phyloP scores from a whole-genome alignment of 1,140 invertebrate species.

The Cyclargus thomasi region DNA sequence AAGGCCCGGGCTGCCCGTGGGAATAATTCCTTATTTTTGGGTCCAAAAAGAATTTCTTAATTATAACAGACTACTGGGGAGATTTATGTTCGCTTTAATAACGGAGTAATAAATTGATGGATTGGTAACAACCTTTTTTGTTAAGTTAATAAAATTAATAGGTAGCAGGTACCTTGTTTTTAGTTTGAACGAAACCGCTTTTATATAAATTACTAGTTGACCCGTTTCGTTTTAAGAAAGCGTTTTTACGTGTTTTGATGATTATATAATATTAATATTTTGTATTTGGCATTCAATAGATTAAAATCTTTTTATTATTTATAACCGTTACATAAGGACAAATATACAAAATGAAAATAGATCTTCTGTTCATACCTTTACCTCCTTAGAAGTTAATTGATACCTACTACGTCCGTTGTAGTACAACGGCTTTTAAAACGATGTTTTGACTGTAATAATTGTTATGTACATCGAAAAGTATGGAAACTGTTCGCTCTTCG shows the following conservation, averaged over 20 bases:
- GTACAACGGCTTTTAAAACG: too few relatives aligned
- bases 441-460: too few relatives aligned
- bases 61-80: background rate
- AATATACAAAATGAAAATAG: too few relatives aligned
- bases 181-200: background rate
- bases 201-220: background rate
- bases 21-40: background rate
- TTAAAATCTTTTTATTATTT: too few relatives aligned
- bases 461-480: too few relatives aligned
- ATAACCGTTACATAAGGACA: too few relatives aligned
- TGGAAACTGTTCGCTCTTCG: too few relatives aligned
- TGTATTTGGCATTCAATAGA: too few relatives aligned
- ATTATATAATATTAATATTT: background rate
- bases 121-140: background rate
- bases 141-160: background rate
- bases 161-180: background rate
- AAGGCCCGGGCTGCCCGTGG: too few relatives aligned
- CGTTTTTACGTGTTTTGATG: background rate
- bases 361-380: too few relatives aligned
- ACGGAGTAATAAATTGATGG: background rate
- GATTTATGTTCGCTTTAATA: background rate
- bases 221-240: background rate
- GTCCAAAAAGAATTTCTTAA: background rate
- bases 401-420: too few relatives aligned
- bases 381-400: too few relatives aligned